These are phyloP conservation scores for Eretmodus cyanostictus DNA, from an alignment of 2,113 vertebrate species.

Conservation along the genomic window DNA sequence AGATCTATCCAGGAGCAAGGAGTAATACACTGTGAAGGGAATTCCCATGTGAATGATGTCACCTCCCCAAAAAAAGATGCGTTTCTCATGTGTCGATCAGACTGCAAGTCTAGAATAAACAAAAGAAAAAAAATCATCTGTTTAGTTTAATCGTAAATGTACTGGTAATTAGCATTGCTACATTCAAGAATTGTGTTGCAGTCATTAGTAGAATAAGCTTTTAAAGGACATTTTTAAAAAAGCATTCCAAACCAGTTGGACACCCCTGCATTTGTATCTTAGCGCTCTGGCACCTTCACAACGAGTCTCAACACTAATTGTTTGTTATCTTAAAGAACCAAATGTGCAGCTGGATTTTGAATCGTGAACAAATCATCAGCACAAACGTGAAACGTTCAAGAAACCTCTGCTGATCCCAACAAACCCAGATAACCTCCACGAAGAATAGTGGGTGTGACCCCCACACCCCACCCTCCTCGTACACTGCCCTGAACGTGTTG, in stretches of 20 bases:
- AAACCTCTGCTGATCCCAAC: neutral
- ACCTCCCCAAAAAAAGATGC: neutral
- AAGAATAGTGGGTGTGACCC: neutral
- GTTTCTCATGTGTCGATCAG: neutral
- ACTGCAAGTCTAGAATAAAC: neutral
- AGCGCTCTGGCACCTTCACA: neutral
- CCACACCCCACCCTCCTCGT: neutral
- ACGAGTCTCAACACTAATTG: neutral
- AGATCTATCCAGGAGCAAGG: neutral
- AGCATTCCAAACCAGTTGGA: neutral
- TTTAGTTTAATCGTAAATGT: neutral
- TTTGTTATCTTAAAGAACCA: neutral
- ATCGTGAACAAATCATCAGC: neutral
- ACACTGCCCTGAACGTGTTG: neutral
- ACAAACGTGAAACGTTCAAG: neutral
- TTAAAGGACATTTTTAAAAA: neutral
- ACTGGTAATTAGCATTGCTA: neutral
- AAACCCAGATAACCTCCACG: neutral
- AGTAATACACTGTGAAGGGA: neutral
- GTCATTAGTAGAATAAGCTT: neutral
- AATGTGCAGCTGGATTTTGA: neutral
- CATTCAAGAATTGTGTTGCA: neutral
- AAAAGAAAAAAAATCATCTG: neutral
- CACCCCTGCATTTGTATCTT: neutral
- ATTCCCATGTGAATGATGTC: neutral